Base-by-base conservation (phyloP, 2,113 vertebrate species). In the Myrmecobius fasciatus region DNA sequence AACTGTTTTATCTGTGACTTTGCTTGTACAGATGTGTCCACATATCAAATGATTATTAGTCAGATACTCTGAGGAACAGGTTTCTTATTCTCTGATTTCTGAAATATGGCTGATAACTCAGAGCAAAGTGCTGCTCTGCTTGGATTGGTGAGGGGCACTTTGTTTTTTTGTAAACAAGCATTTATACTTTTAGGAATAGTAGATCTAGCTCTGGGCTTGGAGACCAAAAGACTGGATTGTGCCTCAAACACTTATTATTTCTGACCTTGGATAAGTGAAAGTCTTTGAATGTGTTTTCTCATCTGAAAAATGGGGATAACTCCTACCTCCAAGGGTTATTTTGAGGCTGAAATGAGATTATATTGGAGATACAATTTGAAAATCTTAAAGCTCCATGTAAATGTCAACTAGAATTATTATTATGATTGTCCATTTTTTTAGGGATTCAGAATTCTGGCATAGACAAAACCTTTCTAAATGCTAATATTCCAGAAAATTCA, bases 361-460 rank as follows among this genome's bases (percentile, higher is more conserved):
- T 83, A 83, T 43, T 2, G 5, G 36, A 8, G 0, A 83, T 43
- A 20, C 6, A 43, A 83, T 83, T 22, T 83, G 67, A 43, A 83
- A 22, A 83, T 83, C 7, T 83, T 43, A 22, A 83, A 83, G n/a
- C 36, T 24, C 67, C 8, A 43, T 43, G n/a, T 83, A 83, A 83
- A 83, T 83, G 20, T 83, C n/a, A 43, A 83, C 20, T 83, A 43
- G 20, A 24, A 83, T 22, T 53, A 46, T 12, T 83, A 53, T 49
- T 43, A 93, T 93, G 92, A 8, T 47, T 91, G 25, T 3, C 49
- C 52, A 20, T 90, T 6, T 26, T 47, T 93, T 94, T 12, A 90
- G 67, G 26, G 25, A 94, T 91, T 92, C 48, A 97, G 56, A 95
- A 96, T 93, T 83, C 89, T 22, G 89, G 4, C 43, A 31, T 89